Percentiles rank a stretch among this genome's conserved stretches.
phyloP scores from a whole-genome alignment of 2,113 vertebrate species.

The Chiloscyllium plagiosum region DNA sequence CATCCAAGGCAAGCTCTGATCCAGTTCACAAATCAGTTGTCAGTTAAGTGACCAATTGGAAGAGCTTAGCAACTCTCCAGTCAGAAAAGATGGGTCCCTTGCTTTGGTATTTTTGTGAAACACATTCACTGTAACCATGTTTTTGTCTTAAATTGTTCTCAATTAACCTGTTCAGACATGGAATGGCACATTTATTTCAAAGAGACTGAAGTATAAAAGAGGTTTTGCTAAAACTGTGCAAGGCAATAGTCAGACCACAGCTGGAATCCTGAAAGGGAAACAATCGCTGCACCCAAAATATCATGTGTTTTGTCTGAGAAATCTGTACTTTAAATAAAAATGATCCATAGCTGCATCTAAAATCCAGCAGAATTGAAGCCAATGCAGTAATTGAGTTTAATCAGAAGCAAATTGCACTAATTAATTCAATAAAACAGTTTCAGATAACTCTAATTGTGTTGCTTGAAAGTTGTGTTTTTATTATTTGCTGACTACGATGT shows the following conservation, averaged over 20 bases:
- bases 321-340: not conserved
- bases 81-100: not conserved
- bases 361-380: not conserved
- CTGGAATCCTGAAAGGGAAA: no score
- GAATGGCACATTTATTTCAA: no score
- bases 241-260: no score
- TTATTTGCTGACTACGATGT: not conserved
- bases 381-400: not conserved
- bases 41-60: not conserved
- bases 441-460: not conserved
- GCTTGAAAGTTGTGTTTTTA: not conserved
- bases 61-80: not conserved
- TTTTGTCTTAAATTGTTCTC: no score
- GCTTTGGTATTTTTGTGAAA: not conserved
- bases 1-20: not conserved
- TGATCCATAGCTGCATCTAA: not conserved
- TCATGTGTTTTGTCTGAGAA: not conserved
- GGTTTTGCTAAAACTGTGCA: no score
- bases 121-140: not conserved
- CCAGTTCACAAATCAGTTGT: not conserved
- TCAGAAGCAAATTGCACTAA: not conserved
- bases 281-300: not conserved
- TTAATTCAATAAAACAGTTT: not conserved
- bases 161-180: no score
- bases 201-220: no score